Evolutionary conservation across 2,888 invertebrate species (phyloP).

Genomic region (Drosophila pullipes): DNA sequence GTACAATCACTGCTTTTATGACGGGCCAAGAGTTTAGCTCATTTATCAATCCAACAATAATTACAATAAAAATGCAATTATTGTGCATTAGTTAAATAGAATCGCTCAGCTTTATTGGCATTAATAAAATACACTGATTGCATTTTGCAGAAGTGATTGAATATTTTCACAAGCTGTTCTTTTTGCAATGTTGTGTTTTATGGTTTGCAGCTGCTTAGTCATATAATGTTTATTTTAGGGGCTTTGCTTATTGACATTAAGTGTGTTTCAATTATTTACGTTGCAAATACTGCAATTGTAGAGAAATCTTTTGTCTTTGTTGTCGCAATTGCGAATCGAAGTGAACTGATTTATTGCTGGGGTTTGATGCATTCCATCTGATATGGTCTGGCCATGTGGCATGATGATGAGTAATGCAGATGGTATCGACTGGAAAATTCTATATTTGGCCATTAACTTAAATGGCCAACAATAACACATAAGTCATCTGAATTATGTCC

Average conservation of each 20-base stretch:
- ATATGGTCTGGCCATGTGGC: constrained; percentile 24
- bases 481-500: constrained; percentile 19
- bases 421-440: not conserved
- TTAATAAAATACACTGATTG: not conserved
- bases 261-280: constrained; percentile 31
- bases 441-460: constrained; percentile 36
- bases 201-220: not conserved
- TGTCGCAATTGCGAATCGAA: constrained; percentile 5
- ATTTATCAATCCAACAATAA: not conserved
- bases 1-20: not conserved
- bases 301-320: constrained; percentile 30
- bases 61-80: not conserved
- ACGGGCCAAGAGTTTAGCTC: not conserved
- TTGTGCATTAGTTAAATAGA: not conserved
- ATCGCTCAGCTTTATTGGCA: not conserved
- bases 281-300: constrained; percentile 3
- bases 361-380: constrained; percentile 16
- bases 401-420: constrained; percentile 31
- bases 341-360: constrained; percentile 16
- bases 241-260: constrained; percentile 15
- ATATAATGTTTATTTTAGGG: constrained; percentile 23
- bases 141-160: not conserved
- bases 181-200: not conserved
- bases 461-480: constrained; percentile 29
- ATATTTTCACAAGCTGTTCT: not conserved